phyloP scores from a whole-genome alignment of 2,113 vertebrate genomes.

The Peromyscus maniculatus region DNA sequence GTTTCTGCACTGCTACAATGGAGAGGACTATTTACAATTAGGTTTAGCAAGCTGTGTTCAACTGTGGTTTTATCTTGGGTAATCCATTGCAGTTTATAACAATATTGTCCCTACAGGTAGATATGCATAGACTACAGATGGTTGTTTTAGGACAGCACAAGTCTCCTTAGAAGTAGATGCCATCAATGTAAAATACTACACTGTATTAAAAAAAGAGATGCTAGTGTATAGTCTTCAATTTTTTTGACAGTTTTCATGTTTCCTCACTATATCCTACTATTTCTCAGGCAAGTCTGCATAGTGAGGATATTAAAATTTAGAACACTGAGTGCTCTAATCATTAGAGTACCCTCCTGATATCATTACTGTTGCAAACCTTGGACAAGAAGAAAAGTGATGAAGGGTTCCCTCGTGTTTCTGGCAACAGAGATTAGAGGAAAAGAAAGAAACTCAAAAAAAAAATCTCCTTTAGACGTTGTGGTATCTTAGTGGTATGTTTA shows the following conservation, averaged over 20 bases:
- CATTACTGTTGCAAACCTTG: neutral
- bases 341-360: neutral
- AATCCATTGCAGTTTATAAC: neutral
- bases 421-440: neutral
- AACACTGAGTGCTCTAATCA: neutral
- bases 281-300: neutral
- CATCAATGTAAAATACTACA: neutral
- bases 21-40: neutral
- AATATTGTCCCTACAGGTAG: neutral
- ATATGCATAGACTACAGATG: no score
- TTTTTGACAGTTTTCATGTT: neutral
- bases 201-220: neutral
- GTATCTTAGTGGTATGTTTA: neutral
- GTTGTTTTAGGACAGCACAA: neutral
- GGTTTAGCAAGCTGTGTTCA: neutral
- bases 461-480: neutral
- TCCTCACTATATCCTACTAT: neutral
- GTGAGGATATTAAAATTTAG: neutral
- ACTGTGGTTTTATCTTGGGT: neutral
- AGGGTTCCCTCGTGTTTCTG: no score
- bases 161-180: neutral
- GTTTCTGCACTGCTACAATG: neutral
- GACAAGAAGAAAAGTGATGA: neutral
- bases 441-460: neutral
- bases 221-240: neutral